phyloP scores from a whole-genome alignment of 2,888 invertebrate genomes.

The Eledona agricola region DNA sequence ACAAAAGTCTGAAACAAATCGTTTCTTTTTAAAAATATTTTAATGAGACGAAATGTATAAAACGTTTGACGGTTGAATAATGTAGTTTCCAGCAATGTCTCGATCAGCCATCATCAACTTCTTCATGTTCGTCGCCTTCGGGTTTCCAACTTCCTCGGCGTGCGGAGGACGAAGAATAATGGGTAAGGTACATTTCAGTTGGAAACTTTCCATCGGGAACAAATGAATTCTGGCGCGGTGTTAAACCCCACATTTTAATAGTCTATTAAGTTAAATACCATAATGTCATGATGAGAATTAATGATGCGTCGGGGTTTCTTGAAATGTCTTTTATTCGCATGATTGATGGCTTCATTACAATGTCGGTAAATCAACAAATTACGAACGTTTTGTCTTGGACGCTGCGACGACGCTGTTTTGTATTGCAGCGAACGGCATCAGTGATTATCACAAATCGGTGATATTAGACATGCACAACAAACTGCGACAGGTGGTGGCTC shows the following conservation, averaged over 20 bases:
- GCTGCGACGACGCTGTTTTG: slow-evolving; percentile 5
- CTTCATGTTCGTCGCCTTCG: too few species aligned
- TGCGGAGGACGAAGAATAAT: too few species aligned
- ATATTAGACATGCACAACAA: slow-evolving; percentile 85
- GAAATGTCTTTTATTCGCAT: slow-evolving; percentile 28
- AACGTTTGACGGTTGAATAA: too few species aligned
- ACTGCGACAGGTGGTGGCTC: slow-evolving; percentile 79
- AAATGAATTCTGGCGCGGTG: slow-evolving; percentile 10
- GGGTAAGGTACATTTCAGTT: too few species aligned
- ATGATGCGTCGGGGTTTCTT: slow-evolving; percentile 32
- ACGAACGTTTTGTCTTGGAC: slow-evolving; percentile 25
- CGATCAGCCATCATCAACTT: too few species aligned
- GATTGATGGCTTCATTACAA: slow-evolving; percentile 35
- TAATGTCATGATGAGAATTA: slow-evolving; percentile 31
- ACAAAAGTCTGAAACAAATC: too few species aligned
- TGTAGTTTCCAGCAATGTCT: too few species aligned
- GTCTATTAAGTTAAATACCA: slow-evolving; percentile 27
- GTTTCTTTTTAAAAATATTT: too few species aligned
- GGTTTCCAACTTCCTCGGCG: too few species aligned
- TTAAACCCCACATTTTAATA: slow-evolving; percentile 28
- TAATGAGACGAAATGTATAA: too few species aligned
- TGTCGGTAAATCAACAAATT: slow-evolving; percentile 34
- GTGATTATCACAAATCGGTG: slow-evolving; percentile 75
- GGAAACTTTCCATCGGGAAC: too few species aligned
- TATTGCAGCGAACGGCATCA: slow-evolving; percentile 70